These are phyloP conservation scores for Idaea straminata DNA, from an alignment of 2,888 invertebrate genomes.

Conservation along the genomic window DNA sequence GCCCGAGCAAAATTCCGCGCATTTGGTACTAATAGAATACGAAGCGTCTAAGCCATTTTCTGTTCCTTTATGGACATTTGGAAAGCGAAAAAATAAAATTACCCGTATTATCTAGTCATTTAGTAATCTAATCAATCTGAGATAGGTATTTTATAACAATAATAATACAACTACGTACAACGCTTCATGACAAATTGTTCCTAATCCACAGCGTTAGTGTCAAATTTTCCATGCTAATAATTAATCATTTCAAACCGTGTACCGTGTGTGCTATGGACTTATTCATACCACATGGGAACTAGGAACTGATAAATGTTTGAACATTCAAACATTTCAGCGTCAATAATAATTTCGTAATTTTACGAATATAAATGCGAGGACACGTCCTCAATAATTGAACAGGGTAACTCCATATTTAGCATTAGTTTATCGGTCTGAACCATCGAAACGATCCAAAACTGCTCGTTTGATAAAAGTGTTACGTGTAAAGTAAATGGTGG, in stretches of 20 bases:
- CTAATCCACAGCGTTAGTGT: conserved; percentile 5
- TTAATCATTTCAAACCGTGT: background rate
- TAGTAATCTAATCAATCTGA: background rate
- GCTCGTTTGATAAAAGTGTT: background rate
- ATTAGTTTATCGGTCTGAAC: background rate
- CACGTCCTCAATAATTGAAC: background rate
- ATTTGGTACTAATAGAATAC: background rate
- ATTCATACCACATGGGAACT: background rate
- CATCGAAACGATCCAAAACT: background rate
- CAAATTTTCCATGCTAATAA: background rate
- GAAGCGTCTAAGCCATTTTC: background rate
- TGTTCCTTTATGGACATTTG: background rate
- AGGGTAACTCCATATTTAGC: background rate
- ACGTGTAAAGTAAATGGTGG: background rate
- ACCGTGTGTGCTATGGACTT: background rate
- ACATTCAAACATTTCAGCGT: background rate
- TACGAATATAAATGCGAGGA: background rate
- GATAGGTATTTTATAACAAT: background rate
- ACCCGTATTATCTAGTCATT: background rate
- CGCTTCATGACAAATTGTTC: conserved; percentile 7
- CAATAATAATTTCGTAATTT: background rate
- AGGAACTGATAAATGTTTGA: background rate
- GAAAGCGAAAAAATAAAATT: background rate
- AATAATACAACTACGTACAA: conserved; percentile 9
- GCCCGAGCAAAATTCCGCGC: background rate